phyloP scores from a whole-genome alignment of 2,797 vertebrate species.

The Myoxocephalus aenaeus region DNA sequence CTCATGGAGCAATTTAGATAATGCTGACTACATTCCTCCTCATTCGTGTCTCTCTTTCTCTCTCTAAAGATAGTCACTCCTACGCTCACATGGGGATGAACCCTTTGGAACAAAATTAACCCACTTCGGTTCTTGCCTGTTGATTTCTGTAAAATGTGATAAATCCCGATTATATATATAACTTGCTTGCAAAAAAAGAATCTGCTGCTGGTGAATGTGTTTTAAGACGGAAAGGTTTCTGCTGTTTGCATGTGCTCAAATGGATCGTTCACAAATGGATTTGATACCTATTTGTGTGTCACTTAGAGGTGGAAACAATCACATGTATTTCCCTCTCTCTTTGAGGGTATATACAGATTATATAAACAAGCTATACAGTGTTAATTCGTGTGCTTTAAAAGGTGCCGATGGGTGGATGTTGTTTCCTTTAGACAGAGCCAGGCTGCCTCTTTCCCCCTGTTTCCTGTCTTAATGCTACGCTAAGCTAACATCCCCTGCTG shows the following conservation, averaged over 20 bases:
- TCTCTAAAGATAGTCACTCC: slow-evolving; percentile 32
- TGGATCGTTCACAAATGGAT: neutral
- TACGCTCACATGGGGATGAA: slow-evolving; percentile 25
- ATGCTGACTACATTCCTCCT: slow-evolving; percentile 5
- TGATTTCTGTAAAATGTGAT: slow-evolving; percentile 10
- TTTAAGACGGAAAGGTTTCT: neutral
- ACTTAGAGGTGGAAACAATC: neutral
- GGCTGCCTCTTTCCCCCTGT: neutral
- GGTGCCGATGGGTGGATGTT: neutral
- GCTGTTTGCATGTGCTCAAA: neutral
- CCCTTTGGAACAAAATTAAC: slow-evolving; percentile 22
- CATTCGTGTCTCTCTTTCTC: slow-evolving; percentile 17
- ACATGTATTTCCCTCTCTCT: neutral
- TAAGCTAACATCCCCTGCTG: neutral
- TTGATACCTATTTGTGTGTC: neutral
- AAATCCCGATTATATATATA: neutral
- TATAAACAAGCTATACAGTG: neutral
- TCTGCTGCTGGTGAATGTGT: neutral
- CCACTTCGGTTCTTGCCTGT: slow-evolving; percentile 24
- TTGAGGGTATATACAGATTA: neutral
- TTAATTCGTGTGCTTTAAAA: neutral
- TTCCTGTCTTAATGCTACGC: neutral
- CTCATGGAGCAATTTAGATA: slow-evolving; percentile 27
- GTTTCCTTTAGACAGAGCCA: neutral
- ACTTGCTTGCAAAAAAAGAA: neutral